A percentile compares a stretch with the other conserved stretches of the same genome.
phyloP scores from a whole-genome alignment of 2,888 invertebrate species.

The Microctonus hyperodae region DNA sequence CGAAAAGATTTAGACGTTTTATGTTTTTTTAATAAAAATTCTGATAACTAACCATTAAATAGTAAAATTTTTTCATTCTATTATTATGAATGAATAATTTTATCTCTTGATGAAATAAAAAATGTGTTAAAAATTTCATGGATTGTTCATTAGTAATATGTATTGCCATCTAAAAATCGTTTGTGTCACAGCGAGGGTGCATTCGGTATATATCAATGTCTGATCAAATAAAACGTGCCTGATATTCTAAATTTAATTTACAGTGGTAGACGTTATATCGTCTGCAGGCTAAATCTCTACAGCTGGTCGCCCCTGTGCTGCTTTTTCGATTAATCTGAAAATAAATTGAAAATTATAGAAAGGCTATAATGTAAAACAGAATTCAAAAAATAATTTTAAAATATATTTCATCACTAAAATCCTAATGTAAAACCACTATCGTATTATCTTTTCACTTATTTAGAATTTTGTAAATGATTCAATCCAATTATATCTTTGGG shows the following conservation, averaged over 20 bases:
- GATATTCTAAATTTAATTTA: slow-evolving; percentile 61
- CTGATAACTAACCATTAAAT: too few species aligned
- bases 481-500: slow-evolving; percentile 45
- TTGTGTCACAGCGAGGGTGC: slow-evolving; percentile 41
- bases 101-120: not conserved
- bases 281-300: slow-evolving; percentile 1
- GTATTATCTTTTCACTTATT: not conserved
- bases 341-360: slow-evolving; percentile 58
- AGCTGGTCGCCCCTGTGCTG: slow-evolving; percentile 13
- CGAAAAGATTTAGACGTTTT: not conserved
- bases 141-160: not conserved
- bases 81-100: too few species aligned
- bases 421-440: not conserved
- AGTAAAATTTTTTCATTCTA: not conserved
- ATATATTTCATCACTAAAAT: not conserved
- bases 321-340: slow-evolving; percentile 38
- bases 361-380: not conserved
- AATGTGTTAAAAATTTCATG: not conserved
- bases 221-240: slow-evolving; percentile 62
- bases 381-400: slow-evolving; percentile 1
- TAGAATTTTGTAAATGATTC: slow-evolving; percentile 48
- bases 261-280: slow-evolving; percentile 41
- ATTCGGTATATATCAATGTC: slow-evolving; percentile 33
- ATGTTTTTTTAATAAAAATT: too few species aligned
- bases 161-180: slow-evolving; percentile 51